phyloP scores from a whole-genome alignment of 2,888 invertebrate genomes.

The Lutraria lutraria region DNA sequence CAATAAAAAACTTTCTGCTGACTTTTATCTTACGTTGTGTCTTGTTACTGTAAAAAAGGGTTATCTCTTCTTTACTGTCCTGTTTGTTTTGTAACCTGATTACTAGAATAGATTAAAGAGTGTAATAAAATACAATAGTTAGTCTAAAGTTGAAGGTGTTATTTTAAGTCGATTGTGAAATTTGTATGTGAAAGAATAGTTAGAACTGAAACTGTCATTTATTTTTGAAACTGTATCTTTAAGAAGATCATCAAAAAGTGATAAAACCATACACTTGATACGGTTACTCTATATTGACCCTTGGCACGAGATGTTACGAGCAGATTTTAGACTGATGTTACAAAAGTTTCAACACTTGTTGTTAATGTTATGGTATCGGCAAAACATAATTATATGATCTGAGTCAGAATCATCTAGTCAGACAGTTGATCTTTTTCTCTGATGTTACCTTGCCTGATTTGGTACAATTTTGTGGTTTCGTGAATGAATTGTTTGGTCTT shows the following conservation, averaged over 20 bases:
- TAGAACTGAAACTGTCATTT: neutral
- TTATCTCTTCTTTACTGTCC: neutral
- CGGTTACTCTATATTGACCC: neutral
- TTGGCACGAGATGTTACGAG: neutral
- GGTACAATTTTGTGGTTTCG: neutral
- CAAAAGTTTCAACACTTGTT: neutral
- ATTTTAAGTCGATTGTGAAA: neutral
- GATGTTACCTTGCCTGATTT: neutral
- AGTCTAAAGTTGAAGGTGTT: neutral
- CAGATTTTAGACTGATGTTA: conserved; percentile 1
- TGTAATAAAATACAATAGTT: neutral
- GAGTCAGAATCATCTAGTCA: neutral
- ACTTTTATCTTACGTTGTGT: neutral
- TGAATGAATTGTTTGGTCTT: conserved; percentile 14
- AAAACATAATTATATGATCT: neutral
- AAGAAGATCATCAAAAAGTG: conserved; percentile 1
- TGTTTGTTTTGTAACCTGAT: conserved; percentile 1
- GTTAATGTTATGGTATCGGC: neutral
- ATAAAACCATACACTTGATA: conserved; percentile 2
- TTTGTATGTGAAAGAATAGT: neutral
- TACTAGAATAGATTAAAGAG: neutral
- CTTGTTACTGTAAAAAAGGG: neutral
- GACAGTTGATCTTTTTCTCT: neutral
- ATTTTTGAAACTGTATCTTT: neutral
- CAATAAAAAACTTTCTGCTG: neutral